Percentiles rank a stretch among this genome's conserved stretches.
Evolutionary conservation across 2,113 vertebrate species (phyloP).

Genomic region (Dipodomys spectabilis): DNA sequence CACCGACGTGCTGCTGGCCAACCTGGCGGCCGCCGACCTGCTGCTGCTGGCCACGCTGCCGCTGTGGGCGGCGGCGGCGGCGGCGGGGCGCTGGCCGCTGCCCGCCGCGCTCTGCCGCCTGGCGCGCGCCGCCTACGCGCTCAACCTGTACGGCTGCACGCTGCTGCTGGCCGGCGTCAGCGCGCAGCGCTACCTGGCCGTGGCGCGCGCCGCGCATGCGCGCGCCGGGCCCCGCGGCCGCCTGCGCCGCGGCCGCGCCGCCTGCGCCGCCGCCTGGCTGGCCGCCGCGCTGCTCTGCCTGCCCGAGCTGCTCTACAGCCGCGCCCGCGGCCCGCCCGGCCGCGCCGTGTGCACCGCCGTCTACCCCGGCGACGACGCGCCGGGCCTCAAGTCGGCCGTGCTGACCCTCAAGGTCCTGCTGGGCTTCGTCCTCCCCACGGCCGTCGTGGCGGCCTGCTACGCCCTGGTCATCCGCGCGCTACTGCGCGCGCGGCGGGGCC

Average conservation of each 20-base stretch:
- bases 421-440: constrained; percentile 91
- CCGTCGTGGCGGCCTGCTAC: constrained; percentile 92
- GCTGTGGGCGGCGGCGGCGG: constrained; percentile 90
- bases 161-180: constrained; percentile 94
- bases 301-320: constrained; percentile 89
- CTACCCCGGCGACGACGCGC: constrained; percentile 78
- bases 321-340: constrained; percentile 21
- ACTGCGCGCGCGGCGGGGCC: constrained; percentile 87
- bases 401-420: constrained; percentile 90
- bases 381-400: constrained; percentile 84
- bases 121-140: constrained; percentile 90
- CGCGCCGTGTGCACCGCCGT: constrained; percentile 82
- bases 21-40: constrained; percentile 93
- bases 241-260: constrained; percentile 89
- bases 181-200: constrained; percentile 92
- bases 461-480: constrained; percentile 91
- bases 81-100: constrained; percentile 88
- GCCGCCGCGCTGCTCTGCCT: constrained; percentile 87
- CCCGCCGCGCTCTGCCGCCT: constrained; percentile 88
- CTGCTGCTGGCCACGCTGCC: constrained; percentile 93
- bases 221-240: constrained; percentile 87
- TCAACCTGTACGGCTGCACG: constrained; percentile 94
- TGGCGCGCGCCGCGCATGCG: constrained; percentile 89
- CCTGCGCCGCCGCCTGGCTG: constrained; percentile 89
- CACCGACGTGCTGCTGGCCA: constrained; percentile 92